A percentile compares a stretch with the other conserved stretches of the same genome.
These are phyloP conservation scores for Pseudochaenichthys georgianus DNA, from an alignment of 2,797 vertebrate genomes.

Conservation along the genomic window DNA sequence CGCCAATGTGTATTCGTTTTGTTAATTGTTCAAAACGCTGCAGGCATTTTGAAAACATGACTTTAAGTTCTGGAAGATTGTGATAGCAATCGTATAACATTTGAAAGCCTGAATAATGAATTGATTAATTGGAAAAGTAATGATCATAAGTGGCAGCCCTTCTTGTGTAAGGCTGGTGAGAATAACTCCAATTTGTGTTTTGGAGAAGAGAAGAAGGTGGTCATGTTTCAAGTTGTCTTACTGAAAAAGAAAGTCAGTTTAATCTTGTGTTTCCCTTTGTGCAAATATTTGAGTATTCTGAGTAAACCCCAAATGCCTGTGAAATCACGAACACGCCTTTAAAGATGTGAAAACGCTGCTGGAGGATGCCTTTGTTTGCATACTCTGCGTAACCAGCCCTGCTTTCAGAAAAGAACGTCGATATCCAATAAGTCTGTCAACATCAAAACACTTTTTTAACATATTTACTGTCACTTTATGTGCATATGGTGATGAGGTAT, in stretches of 20 bases:
- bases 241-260: no score
- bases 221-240: neutral
- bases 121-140: neutral
- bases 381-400: neutral
- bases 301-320: neutral
- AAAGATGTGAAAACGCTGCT: neutral
- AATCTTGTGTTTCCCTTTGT: neutral
- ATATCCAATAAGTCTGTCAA: no score
- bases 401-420: no score
- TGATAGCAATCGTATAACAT: neutral
- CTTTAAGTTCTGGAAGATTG: no score
- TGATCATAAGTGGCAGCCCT: neutral
- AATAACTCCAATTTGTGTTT: neutral
- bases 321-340: neutral
- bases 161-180: neutral
- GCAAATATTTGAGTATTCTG: conserved; percentile 2
- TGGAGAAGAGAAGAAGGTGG: neutral
- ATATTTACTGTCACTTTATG: no score
- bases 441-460: no score
- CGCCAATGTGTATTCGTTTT: no score
- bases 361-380: neutral
- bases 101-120: neutral
- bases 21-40: no score
- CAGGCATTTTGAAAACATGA: no score
- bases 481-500: no score